Conservation (phyloP, 2,113 vertebrate genomes). For the Toxotes jaculatrix region DNA sequence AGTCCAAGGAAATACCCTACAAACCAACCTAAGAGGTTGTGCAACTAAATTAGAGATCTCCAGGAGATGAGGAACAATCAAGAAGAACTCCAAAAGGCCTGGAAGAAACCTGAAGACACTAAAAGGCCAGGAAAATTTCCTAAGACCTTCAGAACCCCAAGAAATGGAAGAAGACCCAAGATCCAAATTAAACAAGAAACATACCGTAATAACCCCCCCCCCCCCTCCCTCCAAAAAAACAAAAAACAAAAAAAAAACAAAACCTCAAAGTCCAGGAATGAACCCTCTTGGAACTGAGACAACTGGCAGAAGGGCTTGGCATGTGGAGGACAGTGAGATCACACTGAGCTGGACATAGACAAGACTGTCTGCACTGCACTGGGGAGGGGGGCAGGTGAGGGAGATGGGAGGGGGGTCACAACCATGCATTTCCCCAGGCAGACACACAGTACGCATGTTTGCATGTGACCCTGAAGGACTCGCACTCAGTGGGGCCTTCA, state of each 20-base stretch:
- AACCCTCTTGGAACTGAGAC: constrained; percentile 79
- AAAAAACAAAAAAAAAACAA: no score
- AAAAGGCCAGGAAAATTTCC: not conserved
- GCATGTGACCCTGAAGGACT: constrained; percentile 72
- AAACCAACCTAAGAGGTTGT: not conserved
- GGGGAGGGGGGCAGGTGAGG: constrained; percentile 35
- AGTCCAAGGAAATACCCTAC: not conserved
- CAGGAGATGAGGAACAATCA: not conserved
- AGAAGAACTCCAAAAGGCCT: not conserved
- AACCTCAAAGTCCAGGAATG: constrained; percentile 9
- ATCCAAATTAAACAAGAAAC: not conserved
- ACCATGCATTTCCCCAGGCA: constrained; percentile 74
- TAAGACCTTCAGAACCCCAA: not conserved
- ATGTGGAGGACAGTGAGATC: constrained; percentile 63
- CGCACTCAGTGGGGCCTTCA: constrained; percentile 44
- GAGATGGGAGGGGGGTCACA: constrained; percentile 43
- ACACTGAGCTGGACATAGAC: constrained; percentile 71
- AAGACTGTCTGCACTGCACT: constrained; percentile 63
- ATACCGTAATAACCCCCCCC: not conserved
- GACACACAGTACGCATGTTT: constrained; percentile 66
- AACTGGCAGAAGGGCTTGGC: constrained; percentile 74
- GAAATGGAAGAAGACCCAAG: not conserved
- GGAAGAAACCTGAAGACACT: not conserved
- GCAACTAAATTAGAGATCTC: not conserved
- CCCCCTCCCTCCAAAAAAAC: no score